Percentiles rank a stretch among this genome's conserved stretches.
Evolutionary conservation across 1,140 invertebrate species (phyloP).

Genomic region (Zeugodacus cucurbitae): DNA sequence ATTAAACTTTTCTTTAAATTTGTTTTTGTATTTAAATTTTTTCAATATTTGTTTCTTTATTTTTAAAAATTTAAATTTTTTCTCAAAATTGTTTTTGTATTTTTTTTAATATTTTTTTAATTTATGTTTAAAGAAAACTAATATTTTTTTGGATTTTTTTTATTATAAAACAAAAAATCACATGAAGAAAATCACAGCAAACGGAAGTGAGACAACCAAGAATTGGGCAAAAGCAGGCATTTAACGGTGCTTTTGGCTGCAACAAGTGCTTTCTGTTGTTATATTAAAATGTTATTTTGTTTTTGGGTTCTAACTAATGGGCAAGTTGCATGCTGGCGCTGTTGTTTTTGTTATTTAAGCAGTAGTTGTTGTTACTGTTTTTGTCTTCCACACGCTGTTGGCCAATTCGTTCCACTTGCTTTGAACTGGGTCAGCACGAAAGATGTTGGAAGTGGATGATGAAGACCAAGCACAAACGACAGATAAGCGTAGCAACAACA

Average conservation of each 20-base stretch:
- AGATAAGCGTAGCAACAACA: neutral
- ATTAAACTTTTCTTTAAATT: no score
- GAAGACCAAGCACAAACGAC: neutral
- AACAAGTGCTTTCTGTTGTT: neutral
- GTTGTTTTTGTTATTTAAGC: neutral
- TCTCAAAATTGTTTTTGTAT: neutral
- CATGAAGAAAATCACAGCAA: neutral
- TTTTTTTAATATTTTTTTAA: no score
- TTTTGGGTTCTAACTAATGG: neutral
- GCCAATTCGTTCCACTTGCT: conserved; percentile 63
- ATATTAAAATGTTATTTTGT: neutral
- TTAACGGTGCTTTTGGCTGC: neutral
- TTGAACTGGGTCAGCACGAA: conserved; percentile 57
- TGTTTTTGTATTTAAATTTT: no score
- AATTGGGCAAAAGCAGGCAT: conserved; percentile 3
- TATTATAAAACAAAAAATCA: neutral
- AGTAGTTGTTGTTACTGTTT: neutral
- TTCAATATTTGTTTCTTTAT: no score
- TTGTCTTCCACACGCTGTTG: conserved; percentile 25
- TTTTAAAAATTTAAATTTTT: no score
- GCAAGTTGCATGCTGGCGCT: neutral
- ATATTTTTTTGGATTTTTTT: neutral
- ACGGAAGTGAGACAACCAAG: neutral
- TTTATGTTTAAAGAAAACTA: neutral
- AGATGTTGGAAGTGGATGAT: neutral